Base-by-base conservation (phyloP, 2,888 invertebrate species). In the Apodemia zela region DNA sequence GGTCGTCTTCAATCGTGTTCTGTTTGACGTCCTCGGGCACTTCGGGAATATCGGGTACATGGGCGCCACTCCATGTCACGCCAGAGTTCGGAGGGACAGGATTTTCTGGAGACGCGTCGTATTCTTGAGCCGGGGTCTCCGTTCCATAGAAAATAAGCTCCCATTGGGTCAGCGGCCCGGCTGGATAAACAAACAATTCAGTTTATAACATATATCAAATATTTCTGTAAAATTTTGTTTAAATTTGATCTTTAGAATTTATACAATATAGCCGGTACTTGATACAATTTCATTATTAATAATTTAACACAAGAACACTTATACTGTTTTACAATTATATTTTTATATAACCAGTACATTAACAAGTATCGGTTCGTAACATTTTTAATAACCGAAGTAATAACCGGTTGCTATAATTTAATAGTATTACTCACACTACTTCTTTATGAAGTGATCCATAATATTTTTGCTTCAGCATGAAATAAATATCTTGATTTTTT, bases 91-190 rank as follows among this genome's bases (percentile, higher is more conserved):
- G 63, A 61, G 85, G 89, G 71, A 93, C 81, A 17, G 92, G 84
- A 70, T 76, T 81, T 60, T 85, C 85, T 5, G 93, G 94, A 3
- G 96, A 96, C 42, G 95, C 96, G 78, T 96, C 88, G 57, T 83
- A 87, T 60, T 93, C 93, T 75, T 94, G 94, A 10, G 94, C 89
- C 0, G 94, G 93, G 1, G 87, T 85, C 69, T 94, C 94, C 1
- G 97, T 97, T 54, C 97, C 97, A 84, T 96, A 96, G 81, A 97
- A 94, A 76, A 96, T 95, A 76, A 97, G 84, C 82, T 96, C 95
- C 97, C 97, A 97, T 73, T 96, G 95, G 61, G 94, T 93, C 65
- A 97, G 87, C 1, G 90, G 89, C 49, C 89, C 90, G 75, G 93
- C 87, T 92, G 66, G 5, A 65, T 73, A 69, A 74, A 79, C 79